Evolutionary conservation across 2,797 vertebrate genomes (phyloP).

Genomic region (Hippocampus kuda): DNA sequence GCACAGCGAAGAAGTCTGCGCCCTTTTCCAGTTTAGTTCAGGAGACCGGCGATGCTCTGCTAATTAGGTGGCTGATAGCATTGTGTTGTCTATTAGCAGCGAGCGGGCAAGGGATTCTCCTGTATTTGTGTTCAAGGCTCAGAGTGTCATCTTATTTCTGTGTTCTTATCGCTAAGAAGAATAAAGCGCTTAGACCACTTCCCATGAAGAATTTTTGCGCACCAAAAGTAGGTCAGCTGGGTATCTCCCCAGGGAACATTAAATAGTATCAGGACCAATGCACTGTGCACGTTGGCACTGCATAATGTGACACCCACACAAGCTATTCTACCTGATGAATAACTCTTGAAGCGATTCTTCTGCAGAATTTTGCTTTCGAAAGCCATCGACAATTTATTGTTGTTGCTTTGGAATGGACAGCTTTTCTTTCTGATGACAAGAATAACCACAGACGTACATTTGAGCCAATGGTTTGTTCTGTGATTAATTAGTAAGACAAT

Average conservation of each 20-base stretch:
- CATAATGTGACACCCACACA: conserved; percentile 38
- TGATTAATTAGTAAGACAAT: neutral
- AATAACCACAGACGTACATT: neutral
- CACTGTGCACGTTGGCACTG: conserved; percentile 46
- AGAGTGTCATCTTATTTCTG: conserved; percentile 22
- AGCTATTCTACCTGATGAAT: conserved; percentile 1
- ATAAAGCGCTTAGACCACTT: conserved; percentile 39
- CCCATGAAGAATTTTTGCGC: conserved; percentile 55
- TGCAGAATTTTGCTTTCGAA: neutral
- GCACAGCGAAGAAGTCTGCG: conserved; percentile 20
- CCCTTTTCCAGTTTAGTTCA: conserved; percentile 16
- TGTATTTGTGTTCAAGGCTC: conserved; percentile 8
- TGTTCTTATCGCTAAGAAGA: conserved; percentile 20
- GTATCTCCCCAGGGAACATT: conserved; percentile 61
- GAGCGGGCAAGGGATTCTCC: conserved; percentile 21
- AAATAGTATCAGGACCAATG: conserved; percentile 44
- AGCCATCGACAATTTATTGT: neutral
- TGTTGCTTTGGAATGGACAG: neutral
- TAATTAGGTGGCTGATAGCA: conserved; percentile 46
- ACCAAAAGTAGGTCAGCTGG: conserved; percentile 69
- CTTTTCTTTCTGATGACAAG: neutral
- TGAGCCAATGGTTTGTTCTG: neutral
- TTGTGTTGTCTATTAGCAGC: conserved; percentile 27
- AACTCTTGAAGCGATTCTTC: neutral
- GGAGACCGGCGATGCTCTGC: conserved; percentile 43